Percentiles rank a stretch among this genome's conserved stretches.
Evolutionary conservation across 2,113 vertebrate genomes (phyloP).

Genomic region (Cathartes aura): DNA sequence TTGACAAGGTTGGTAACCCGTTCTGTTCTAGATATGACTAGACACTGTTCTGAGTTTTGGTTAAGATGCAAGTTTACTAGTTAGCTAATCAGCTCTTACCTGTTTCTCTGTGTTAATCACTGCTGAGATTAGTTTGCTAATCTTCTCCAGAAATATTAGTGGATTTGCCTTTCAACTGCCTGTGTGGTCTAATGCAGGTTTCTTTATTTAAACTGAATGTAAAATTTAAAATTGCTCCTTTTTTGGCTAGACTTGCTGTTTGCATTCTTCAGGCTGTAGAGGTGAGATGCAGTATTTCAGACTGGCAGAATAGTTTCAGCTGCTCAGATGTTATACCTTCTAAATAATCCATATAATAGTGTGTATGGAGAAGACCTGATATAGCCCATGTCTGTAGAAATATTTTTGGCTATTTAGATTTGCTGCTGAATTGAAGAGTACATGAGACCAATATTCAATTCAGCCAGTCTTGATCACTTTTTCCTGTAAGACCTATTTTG

Average conservation of each 20-base stretch:
- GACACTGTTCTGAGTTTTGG: not conserved
- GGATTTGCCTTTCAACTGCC: slow-evolving; percentile 9
- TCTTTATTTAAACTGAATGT: not conserved
- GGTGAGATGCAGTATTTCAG: not conserved
- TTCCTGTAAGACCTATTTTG: not conserved
- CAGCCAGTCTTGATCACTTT: not conserved
- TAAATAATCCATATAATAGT: not conserved
- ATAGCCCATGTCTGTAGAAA: not conserved
- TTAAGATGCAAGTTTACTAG: not conserved
- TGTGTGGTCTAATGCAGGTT: not conserved
- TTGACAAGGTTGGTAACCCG: not conserved
- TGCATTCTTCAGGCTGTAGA: not conserved
- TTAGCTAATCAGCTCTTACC: not conserved
- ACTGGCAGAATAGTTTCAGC: not conserved
- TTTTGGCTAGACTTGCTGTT: not conserved
- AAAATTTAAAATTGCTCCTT: not conserved
- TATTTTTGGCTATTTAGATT: not conserved
- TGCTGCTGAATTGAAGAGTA: not conserved
- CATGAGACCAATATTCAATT: not conserved
- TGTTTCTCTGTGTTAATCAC: slow-evolving; percentile 1
- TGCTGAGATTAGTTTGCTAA: not conserved
- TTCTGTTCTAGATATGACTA: not conserved
- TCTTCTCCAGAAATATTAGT: not conserved
- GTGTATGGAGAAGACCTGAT: not conserved
- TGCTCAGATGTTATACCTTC: not conserved